A percentile compares a stretch with the other conserved stretches of the same genome.
These are phyloP conservation scores for Rousettus madagascariensis DNA, from an alignment of 2,797 vertebrate species.

Conservation along the genomic window DNA sequence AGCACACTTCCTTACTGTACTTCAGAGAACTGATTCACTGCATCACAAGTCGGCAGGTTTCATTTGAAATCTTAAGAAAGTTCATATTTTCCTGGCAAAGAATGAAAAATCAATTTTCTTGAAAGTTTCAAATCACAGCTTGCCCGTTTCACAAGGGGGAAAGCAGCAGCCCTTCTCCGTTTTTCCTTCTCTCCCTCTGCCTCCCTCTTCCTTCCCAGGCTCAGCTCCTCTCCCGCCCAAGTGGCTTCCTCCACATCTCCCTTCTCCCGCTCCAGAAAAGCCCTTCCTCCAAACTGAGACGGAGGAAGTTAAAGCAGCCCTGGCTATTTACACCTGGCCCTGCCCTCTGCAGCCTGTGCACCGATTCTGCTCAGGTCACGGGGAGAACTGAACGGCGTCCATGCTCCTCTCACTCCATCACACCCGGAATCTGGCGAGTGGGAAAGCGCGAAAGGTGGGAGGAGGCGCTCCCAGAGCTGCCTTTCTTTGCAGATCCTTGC, in stretches of 20 bases:
- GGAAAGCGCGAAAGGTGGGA: neutral
- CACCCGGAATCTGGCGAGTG: neutral
- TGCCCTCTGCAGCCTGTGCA: neutral
- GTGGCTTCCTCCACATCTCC: neutral
- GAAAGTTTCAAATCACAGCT: constrained; percentile 36
- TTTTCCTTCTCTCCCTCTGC: neutral
- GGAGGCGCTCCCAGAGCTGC: neutral
- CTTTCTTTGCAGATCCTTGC: constrained; percentile 27
- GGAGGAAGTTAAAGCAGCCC: neutral
- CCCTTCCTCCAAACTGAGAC: neutral
- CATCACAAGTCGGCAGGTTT: neutral
- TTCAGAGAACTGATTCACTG: neutral
- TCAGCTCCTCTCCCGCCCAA: neutral
- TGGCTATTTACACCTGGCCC: neutral
- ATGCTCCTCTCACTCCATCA: neutral
- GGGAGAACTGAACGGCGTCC: neutral
- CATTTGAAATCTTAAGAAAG: neutral
- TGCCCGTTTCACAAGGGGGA: neutral
- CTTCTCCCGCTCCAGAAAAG: neutral
- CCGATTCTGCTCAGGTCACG: neutral
- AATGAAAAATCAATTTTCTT: constrained; percentile 17
- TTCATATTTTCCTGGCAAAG: neutral
- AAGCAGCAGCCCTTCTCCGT: neutral
- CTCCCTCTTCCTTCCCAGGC: neutral
- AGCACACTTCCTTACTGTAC: neutral